A percentile compares a stretch with the other conserved stretches of the same genome.
Conservation (phyloP, 2,888 invertebrate species). For the Fabriciana adippe region DNA sequence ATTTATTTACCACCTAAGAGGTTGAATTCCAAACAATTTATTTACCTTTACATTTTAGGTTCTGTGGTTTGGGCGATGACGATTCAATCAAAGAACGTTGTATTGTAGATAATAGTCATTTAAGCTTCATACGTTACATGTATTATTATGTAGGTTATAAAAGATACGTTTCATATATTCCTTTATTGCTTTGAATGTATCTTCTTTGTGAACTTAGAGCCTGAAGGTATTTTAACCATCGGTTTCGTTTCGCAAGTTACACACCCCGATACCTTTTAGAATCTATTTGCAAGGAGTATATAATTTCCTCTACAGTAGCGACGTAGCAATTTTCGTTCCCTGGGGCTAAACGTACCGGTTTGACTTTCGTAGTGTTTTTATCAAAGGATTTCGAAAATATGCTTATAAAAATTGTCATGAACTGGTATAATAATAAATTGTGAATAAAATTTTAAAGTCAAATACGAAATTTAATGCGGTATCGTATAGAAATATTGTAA, state of each 20-base stretch:
- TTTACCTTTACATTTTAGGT: too few species aligned
- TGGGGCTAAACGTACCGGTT: conserved; percentile 52
- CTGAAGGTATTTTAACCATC: conserved; percentile 48
- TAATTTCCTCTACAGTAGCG: conserved; percentile 66
- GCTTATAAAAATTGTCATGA: conserved; percentile 7
- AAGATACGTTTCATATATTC: background rate
- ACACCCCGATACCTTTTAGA: conserved; percentile 62
- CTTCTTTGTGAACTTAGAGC: conserved; percentile 53
- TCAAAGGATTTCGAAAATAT: conserved; percentile 21
- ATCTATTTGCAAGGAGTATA: conserved; percentile 77
- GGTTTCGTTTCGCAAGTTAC: conserved; percentile 64
- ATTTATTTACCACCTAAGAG: too few species aligned
- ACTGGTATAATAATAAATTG: background rate
- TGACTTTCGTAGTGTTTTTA: conserved; percentile 46
- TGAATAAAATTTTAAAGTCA: too few species aligned
- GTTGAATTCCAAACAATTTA: too few species aligned
- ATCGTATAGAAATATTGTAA: too few species aligned
- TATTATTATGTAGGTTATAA: background rate
- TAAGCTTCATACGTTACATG: too few species aligned
- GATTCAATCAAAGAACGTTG: too few species aligned
- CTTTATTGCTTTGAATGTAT: conserved; percentile 2
- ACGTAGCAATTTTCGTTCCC: conserved; percentile 66
- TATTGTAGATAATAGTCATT: too few species aligned
- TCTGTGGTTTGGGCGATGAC: too few species aligned
- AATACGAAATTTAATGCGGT: too few species aligned